These are phyloP conservation scores for Morpho deidamia DNA, from an alignment of 2,888 invertebrate genomes.

Conservation along the genomic window DNA sequence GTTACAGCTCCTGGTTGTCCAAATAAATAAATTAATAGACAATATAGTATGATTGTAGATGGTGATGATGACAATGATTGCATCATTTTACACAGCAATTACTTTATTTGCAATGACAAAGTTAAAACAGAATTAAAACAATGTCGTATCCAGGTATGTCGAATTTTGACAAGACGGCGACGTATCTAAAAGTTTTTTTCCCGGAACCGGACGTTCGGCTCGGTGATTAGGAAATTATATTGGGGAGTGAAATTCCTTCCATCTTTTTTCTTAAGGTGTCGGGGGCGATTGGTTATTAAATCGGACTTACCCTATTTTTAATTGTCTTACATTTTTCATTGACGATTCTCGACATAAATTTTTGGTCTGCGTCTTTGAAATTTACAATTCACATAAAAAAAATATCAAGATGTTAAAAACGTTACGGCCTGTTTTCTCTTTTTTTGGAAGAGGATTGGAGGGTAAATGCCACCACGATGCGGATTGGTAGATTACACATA, in stretches of 20 bases:
- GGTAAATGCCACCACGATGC: too few species aligned
- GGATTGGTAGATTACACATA: too few species aligned
- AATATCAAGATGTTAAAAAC: too few species aligned
- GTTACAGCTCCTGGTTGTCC: too few species aligned
- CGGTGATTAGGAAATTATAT: constrained; percentile 76
- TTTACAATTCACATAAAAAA: background rate
- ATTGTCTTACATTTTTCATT: constrained; percentile 46
- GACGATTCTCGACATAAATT: background rate
- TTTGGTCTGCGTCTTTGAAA: background rate
- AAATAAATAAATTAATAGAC: too few species aligned
- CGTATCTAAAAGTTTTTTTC: constrained; percentile 55
- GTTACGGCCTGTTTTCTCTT: too few species aligned
- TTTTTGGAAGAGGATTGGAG: too few species aligned
- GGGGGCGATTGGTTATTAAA: constrained; percentile 71
- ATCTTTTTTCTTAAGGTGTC: constrained; percentile 56
- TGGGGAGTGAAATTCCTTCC: constrained; percentile 56
- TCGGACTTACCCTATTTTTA: constrained; percentile 64
- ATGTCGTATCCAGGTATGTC: constrained; percentile 46
- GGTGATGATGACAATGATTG: too few species aligned
- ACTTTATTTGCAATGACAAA: too few species aligned
- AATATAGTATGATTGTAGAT: too few species aligned
- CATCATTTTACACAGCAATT: too few species aligned
- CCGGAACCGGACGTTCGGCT: constrained; percentile 71
- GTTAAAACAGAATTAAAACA: background rate
- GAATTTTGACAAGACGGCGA: constrained; percentile 43